These are phyloP conservation scores for Prunella fulvescens DNA, from an alignment of 2,113 vertebrate genomes.

Conservation along the genomic window DNA sequence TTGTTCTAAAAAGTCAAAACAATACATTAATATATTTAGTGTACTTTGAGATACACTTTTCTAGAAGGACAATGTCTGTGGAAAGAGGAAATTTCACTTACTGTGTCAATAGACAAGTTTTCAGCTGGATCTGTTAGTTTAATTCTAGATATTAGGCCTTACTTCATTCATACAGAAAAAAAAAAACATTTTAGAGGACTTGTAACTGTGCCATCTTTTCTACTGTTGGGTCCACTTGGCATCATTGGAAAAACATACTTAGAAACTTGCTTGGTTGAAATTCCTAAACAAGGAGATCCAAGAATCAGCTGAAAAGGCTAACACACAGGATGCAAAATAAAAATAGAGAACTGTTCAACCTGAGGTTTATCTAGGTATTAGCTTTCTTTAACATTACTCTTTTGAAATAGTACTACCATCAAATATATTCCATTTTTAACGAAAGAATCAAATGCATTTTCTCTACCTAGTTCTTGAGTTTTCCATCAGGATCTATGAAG, in stretches of 20 bases:
- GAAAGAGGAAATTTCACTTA: not conserved
- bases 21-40: not conserved
- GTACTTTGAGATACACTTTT: not conserved
- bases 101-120: not conserved
- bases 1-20: not conserved
- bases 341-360: not conserved
- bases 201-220: not conserved
- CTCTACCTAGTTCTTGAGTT: not conserved
- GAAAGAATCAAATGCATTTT: not conserved
- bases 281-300: not conserved
- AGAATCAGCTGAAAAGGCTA: not conserved
- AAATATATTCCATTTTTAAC: not conserved
- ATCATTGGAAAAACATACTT: not conserved
- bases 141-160: not conserved
- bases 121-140: not conserved
- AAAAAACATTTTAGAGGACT: not conserved
- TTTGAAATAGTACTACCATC: not conserved
- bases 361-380: not conserved
- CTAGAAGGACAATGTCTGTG: not conserved
- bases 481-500: conserved; percentile 11
- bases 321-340: not conserved
- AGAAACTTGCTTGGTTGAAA: not conserved
- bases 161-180: not conserved
- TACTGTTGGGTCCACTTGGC: rapidly evolving
- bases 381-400: not conserved